These are phyloP conservation scores for Tetraodon nigroviridis DNA, from an alignment of 2,113 vertebrate species.

Conservation along the genomic window DNA sequence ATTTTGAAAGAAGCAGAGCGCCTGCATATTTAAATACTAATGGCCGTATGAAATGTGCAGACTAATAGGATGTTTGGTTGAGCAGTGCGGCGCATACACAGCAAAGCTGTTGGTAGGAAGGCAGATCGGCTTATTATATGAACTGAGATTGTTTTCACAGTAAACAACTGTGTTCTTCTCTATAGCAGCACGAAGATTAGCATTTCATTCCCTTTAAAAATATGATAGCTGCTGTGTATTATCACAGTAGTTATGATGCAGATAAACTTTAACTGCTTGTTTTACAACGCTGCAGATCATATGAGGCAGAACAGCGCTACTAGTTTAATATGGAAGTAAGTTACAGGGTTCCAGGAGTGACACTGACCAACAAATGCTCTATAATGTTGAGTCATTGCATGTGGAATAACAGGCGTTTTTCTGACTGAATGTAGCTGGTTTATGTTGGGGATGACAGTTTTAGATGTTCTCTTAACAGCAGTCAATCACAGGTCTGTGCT, in stretches of 20 bases:
- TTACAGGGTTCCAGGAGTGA: too few relatives aligned
- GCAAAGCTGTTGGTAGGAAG: constrained; percentile 42
- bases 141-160: constrained; percentile 13
- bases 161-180: too few relatives aligned
- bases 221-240: constrained; percentile 37
- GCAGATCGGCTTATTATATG: constrained; percentile 40
- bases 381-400: too few relatives aligned
- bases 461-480: too few relatives aligned
- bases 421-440: too few relatives aligned
- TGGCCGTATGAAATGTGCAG: constrained; percentile 57
- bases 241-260: constrained; percentile 51
- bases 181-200: neutral
- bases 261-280: constrained; percentile 63
- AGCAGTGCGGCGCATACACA: constrained; percentile 47
- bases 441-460: too few relatives aligned
- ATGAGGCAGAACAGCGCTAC: constrained; percentile 24
- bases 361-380: too few relatives aligned
- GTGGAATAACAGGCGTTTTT: too few relatives aligned
- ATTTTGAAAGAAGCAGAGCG: constrained; percentile 65
- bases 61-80: constrained; percentile 64
- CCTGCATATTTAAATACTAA: constrained; percentile 73
- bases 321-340: constrained; percentile 9
- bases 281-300: constrained; percentile 52
- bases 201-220: neutral
- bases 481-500: too few relatives aligned